Evolutionary conservation across 2,888 invertebrate species (phyloP), one percentile per base, ranked within the genome.

Genomic region (Rhabditoides inermis): DNA sequence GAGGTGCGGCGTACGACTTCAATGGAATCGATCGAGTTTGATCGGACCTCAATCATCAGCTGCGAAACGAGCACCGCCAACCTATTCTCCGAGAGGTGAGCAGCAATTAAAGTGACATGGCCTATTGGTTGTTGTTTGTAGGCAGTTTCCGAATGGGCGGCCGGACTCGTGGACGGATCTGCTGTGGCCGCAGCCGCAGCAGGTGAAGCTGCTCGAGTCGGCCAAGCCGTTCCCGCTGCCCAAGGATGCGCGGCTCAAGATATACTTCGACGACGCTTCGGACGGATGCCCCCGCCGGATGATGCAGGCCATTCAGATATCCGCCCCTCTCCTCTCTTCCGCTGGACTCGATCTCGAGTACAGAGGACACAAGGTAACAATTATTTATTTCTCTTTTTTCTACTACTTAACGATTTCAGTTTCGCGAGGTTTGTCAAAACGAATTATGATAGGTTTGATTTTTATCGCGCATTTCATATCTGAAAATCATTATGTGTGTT

Each of bases 141-240:
- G 20, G 15, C 44, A 18, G 23, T 44, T 44, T 23, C 27, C 7
- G 25, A 22, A 10, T 18, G 53, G 53, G 10, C 23, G 49, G 15
- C 72, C 72, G 3, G 80, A 82, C 57, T 77, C 78, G 26, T 78
- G 79, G 60, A 73, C 82, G 6, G 79, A 79, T 59, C 68, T 80
- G 39, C 70, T 84, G 37, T 84, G 84, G 84, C 84, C 84, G 2
- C 82, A 81, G 58, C 84, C 84, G 1, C 82, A 82, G 68, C 79
- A 78, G 49, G 78, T 84, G 27, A 55, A 53, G 35, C n/a, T 52
- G 12, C 35, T 53, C 10, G 42, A 53, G 2, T n/a, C 36, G 1
- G 28, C 28, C 10, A 40, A 53, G 15, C 50, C 52, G 22, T 63
- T 65, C 36, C 54, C 52, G 18, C 53, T 62, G 5, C 65, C 65